Evolutionary conservation across 1,140 invertebrate genomes (phyloP).

Genomic region (Tetramorium parvispinum): DNA sequence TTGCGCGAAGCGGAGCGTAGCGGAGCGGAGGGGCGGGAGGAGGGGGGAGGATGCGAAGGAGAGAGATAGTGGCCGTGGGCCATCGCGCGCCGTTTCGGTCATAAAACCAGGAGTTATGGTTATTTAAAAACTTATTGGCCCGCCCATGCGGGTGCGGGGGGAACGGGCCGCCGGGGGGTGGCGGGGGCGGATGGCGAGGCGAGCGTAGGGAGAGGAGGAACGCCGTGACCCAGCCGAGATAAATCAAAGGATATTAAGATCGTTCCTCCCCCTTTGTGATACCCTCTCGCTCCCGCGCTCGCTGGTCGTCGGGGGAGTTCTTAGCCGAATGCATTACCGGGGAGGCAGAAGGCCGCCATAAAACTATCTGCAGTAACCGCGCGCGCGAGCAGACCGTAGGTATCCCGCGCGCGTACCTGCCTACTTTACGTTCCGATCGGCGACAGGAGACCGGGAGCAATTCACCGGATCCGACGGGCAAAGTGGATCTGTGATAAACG

Average conservation of each 20-base stretch:
- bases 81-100: slow-evolving; percentile 78
- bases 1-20: slow-evolving; percentile 69
- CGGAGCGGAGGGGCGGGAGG: no score
- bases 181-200: slow-evolving; percentile 2
- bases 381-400: slow-evolving; percentile 18
- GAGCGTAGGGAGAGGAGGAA: slow-evolving; percentile 66
- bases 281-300: slow-evolving; percentile 13
- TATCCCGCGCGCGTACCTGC: slow-evolving; percentile 65
- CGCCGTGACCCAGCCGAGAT: slow-evolving; percentile 83
- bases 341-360: slow-evolving; percentile 80
- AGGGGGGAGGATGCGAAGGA: not conserved
- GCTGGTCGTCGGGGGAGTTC: slow-evolving; percentile 76
- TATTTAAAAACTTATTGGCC: slow-evolving; percentile 86
- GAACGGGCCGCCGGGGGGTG: slow-evolving; percentile 51
- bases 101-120: slow-evolving; percentile 85
- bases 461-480: slow-evolving; percentile 62
- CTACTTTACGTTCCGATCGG: slow-evolving; percentile 72
- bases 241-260: slow-evolving; percentile 85
- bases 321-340: slow-evolving; percentile 80
- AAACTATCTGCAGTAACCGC: slow-evolving; percentile 77
- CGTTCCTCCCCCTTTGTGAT: slow-evolving; percentile 67
- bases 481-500: slow-evolving; percentile 73
- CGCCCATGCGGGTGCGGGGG: slow-evolving; percentile 80
- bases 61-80: slow-evolving; percentile 66
- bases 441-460: slow-evolving; percentile 72